phyloP scores from a whole-genome alignment of 2,888 invertebrate genomes.

The Drosophila falleni region DNA sequence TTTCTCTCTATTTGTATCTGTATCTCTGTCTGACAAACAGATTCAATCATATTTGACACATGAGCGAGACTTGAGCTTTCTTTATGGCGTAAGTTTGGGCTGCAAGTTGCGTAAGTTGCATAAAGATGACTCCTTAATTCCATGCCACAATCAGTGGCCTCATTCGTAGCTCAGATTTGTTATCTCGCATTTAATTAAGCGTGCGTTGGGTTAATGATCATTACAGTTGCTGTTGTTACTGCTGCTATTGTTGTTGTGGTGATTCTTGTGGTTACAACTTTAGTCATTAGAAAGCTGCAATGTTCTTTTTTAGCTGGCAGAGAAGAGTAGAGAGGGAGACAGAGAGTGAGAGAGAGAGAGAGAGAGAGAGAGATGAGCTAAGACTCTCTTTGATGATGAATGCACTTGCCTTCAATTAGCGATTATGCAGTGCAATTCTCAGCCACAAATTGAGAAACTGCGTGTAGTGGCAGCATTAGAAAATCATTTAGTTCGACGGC shows the following conservation, averaged over 20 bases:
- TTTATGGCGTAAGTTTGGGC: conserved; percentile 49
- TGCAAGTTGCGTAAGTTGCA: conserved; percentile 50
- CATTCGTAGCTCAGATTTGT: conserved; percentile 61
- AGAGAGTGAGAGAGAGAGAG: conserved; percentile 11
- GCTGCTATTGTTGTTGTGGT: conserved; percentile 29
- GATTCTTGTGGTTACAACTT: conserved; percentile 56
- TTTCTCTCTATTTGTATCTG: background rate
- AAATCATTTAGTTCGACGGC: conserved; percentile 63
- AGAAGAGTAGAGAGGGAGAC: conserved; percentile 1
- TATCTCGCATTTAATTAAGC: conserved; percentile 76
- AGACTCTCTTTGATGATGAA: conserved; percentile 47
- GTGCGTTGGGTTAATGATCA: conserved; percentile 63
- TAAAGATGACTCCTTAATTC: conserved; percentile 28
- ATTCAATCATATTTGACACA: conserved; percentile 60
- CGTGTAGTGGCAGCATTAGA: conserved; percentile 66
- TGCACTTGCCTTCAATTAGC: conserved; percentile 59
- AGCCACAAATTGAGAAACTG: conserved; percentile 20
- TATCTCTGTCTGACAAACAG: conserved; percentile 36
- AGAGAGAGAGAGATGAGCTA: conserved; percentile 23
- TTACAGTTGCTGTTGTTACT: conserved; percentile 29
- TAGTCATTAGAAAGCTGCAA: conserved; percentile 75
- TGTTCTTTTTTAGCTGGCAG: conserved; percentile 32
- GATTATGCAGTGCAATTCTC: conserved; percentile 52
- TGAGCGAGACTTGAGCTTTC: conserved; percentile 52
- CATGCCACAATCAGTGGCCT: conserved; percentile 62